phyloP scores from a whole-genome alignment of 1,140 invertebrate genomes.

The Cardiocondyla obscurior region DNA sequence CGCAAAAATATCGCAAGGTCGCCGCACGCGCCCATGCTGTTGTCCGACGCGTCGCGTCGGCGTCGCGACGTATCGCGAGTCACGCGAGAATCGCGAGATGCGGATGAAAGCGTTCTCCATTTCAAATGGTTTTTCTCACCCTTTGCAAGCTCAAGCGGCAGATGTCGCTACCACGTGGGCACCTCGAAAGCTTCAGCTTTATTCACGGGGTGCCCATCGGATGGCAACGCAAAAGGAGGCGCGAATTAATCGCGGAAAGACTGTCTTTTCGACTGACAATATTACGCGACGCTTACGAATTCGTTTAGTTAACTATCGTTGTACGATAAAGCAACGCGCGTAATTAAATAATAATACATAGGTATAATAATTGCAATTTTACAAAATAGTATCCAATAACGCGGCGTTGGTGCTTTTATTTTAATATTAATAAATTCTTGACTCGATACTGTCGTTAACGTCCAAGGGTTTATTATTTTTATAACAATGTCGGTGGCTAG shows the following conservation, averaged over 20 bases:
- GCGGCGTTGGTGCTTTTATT: too few species aligned
- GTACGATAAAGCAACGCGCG: too few species aligned
- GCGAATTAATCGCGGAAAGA: not conserved
- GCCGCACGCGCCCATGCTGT: slow-evolving; percentile 73
- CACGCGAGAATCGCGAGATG: not conserved
- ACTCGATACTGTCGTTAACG: too few species aligned
- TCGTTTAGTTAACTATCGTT: not conserved
- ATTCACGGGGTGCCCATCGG: not conserved
- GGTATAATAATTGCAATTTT: too few species aligned
- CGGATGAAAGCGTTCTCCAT: not conserved
- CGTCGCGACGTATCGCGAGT: not conserved
- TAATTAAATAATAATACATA: too few species aligned
- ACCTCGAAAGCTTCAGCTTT: not conserved
- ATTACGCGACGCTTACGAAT: not conserved
- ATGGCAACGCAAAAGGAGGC: not conserved
- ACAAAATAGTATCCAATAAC: too few species aligned
- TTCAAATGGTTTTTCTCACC: slow-evolving; percentile 28
- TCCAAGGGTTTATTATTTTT: too few species aligned
- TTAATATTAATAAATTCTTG: too few species aligned
- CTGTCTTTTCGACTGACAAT: slow-evolving; percentile 11
- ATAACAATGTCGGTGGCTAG: too few species aligned
- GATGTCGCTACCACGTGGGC: slow-evolving; percentile 62
- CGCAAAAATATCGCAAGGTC: slow-evolving; percentile 83
- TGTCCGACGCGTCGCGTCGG: slow-evolving; percentile 44
- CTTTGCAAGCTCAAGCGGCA: not conserved